Evolutionary conservation across 2,888 invertebrate genomes (phyloP).

Genomic region (Timema cristinae): DNA sequence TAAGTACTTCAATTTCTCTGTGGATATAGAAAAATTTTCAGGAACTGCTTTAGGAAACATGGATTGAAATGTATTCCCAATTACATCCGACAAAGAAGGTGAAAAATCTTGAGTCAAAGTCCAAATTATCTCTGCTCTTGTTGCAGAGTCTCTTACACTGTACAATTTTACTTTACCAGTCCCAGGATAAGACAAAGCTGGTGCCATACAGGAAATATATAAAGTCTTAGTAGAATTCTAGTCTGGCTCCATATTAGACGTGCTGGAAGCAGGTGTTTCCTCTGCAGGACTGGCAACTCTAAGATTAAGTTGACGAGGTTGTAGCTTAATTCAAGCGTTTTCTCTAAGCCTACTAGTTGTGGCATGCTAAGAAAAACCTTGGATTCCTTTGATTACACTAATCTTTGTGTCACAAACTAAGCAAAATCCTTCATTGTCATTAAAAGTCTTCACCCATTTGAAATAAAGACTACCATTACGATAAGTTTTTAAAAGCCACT

Average conservation of each 20-base stretch:
- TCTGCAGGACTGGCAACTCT: neutral
- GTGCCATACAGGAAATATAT: neutral
- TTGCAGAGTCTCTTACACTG: too few species aligned
- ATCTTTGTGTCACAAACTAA: too few species aligned
- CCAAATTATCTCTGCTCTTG: conserved; percentile 3
- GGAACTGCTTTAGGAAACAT: conserved; percentile 7
- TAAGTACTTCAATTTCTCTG: neutral
- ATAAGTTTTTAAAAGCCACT: neutral
- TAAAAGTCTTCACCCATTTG: neutral
- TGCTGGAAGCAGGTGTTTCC: neutral
- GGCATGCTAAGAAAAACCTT: conserved; percentile 6
- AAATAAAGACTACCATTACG: neutral
- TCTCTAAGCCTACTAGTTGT: neutral
- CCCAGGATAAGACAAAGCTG: neutral
- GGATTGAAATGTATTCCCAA: neutral
- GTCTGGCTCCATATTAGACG: neutral
- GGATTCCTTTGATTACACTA: conserved; percentile 6
- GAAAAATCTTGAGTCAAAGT: neutral
- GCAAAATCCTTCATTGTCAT: neutral
- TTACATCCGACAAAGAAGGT: neutral
- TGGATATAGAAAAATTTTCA: neutral
- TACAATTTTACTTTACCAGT: neutral
- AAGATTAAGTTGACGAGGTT: neutral
- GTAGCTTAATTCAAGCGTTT: neutral
- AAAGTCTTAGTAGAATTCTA: neutral